Conservation (phyloP, 2,888 invertebrate genomes). For the Agonum fuliginosum region DNA sequence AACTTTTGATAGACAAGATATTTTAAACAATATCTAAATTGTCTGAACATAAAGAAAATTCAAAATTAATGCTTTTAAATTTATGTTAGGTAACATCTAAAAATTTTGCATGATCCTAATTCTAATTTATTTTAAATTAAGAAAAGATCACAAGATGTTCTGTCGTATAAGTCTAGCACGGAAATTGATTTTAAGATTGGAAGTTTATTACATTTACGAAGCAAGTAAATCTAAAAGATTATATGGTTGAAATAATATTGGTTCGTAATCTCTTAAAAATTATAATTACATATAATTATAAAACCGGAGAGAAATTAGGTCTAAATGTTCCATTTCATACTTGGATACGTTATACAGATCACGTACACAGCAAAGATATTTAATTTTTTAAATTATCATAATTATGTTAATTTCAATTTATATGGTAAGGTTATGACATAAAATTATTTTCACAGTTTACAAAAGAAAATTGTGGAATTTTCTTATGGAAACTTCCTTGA, state of each 20-base stretch:
- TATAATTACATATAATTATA: constrained; percentile 15
- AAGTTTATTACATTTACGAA: too few relatives aligned
- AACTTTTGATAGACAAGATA: too few relatives aligned
- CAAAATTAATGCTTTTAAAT: too few relatives aligned
- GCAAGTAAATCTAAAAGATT: constrained; percentile 15
- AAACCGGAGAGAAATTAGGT: background rate
- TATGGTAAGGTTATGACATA: background rate
- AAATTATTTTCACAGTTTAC: background rate
- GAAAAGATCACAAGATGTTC: background rate
- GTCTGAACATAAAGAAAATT: too few relatives aligned
- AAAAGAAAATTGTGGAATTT: too few relatives aligned
- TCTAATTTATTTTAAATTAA: too few relatives aligned
- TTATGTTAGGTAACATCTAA: too few relatives aligned
- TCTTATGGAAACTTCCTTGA: too few relatives aligned
- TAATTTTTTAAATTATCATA: background rate
- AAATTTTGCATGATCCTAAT: too few relatives aligned
- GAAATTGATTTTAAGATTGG: constrained; percentile 36
- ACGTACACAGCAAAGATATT: constrained; percentile 5
- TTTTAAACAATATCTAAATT: too few relatives aligned
- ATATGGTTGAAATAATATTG: background rate
- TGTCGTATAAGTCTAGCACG: constrained; percentile 4
- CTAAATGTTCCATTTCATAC: constrained; percentile 1
- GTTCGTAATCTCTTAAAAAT: constrained; percentile 1
- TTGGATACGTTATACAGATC: background rate
- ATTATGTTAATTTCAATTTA: background rate